Percentiles rank a stretch among this genome's conserved stretches.
Conservation (phyloP, 2,113 vertebrate species). For the Cinclus cinclus region DNA sequence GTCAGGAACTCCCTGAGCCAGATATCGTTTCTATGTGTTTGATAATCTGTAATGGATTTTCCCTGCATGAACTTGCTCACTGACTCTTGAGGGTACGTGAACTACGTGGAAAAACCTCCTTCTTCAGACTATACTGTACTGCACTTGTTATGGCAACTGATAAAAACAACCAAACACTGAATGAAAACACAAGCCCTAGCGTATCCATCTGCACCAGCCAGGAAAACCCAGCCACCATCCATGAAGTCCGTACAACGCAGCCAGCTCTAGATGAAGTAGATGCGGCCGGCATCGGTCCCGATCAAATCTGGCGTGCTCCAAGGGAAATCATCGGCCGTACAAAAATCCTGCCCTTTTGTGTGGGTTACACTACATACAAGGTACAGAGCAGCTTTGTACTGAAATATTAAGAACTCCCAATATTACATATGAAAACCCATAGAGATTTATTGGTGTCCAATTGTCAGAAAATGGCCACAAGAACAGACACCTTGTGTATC, state of each 20-base stretch:
- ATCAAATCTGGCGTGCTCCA: fast-evolving
- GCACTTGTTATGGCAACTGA: neutral
- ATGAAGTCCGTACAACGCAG: fast-evolving
- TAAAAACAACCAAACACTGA: neutral
- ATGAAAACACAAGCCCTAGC: neutral
- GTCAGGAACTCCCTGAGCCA: neutral
- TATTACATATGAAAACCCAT: neutral
- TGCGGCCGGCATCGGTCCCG: fast-evolving
- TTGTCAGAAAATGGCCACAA: neutral
- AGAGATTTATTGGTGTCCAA: neutral
- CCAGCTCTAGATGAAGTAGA: fast-evolving
- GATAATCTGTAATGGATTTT: neutral
- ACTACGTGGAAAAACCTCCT: neutral
- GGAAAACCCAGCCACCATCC: fast-evolving
- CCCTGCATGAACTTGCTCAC: neutral
- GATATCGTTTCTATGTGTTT: neutral
- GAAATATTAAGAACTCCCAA: neutral
- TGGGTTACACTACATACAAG: neutral
- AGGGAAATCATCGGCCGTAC: neutral
- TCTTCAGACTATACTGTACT: neutral
- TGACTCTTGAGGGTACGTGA: neutral
- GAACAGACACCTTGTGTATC: no score
- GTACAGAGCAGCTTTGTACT: neutral
- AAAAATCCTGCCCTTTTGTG: neutral
- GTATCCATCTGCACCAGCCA: neutral